Evolutionary conservation across 2,888 invertebrate genomes (phyloP).

Genomic region (Pyralis farinalis): DNA sequence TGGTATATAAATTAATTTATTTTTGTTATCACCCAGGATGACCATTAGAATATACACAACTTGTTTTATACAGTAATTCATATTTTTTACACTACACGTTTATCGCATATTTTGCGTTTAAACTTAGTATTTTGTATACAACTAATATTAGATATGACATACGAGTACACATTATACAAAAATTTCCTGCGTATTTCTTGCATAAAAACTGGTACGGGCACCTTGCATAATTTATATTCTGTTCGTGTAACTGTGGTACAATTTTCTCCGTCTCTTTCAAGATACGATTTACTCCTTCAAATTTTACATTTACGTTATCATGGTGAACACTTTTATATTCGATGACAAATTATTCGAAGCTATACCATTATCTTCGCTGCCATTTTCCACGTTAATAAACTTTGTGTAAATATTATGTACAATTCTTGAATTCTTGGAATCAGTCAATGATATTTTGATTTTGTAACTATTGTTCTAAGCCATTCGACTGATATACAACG

Average conservation of each 20-base stretch:
- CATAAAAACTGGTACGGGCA: constrained; percentile 1
- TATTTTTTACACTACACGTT: too few species aligned
- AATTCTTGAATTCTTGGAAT: constrained; percentile 46
- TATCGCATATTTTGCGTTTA: too few species aligned
- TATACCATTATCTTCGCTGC: neutral
- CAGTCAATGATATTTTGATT: constrained; percentile 59
- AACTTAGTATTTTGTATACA: too few species aligned
- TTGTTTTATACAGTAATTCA: too few species aligned
- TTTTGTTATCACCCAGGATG: too few species aligned
- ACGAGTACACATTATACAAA: too few species aligned
- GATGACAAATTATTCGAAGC: neutral
- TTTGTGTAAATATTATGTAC: constrained; percentile 42
- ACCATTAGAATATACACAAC: too few species aligned
- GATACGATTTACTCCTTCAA: neutral
- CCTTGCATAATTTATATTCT: constrained; percentile 3
- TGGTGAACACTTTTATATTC: neutral
- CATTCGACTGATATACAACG: constrained; percentile 66
- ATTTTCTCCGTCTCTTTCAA: neutral
- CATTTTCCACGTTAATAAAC: constrained; percentile 28
- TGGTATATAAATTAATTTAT: too few species aligned
- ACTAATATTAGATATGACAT: too few species aligned
- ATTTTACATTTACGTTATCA: neutral
- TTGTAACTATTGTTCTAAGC: constrained; percentile 57
- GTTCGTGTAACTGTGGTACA: neutral
- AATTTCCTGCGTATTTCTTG: neutral